A percentile compares a stretch with the other conserved stretches of the same genome.
These are phyloP conservation scores for Pantherophis guttatus DNA, from an alignment of 2,113 vertebrate species.

Conservation along the genomic window DNA sequence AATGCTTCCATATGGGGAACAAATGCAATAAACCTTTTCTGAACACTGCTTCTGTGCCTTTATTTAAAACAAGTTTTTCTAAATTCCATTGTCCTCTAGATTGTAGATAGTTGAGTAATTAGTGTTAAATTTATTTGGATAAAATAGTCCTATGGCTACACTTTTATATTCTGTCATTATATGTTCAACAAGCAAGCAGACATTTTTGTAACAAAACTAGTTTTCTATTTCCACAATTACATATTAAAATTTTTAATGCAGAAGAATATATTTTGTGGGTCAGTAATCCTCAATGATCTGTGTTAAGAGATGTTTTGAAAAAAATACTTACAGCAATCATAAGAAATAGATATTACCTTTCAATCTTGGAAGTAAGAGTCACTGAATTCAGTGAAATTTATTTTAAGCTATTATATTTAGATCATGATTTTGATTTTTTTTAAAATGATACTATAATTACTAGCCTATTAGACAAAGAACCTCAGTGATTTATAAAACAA, in stretches of 20 bases:
- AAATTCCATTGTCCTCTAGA: not conserved
- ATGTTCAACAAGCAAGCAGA: not conserved
- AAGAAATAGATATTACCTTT: not conserved
- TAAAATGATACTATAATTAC: not conserved
- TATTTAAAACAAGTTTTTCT: not conserved
- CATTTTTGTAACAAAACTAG: not conserved
- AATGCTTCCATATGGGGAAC: slow-evolving; percentile 79
- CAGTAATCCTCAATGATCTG: not conserved
- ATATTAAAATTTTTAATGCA: not conserved
- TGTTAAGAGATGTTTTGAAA: not conserved
- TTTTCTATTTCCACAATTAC: not conserved
- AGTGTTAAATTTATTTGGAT: not conserved
- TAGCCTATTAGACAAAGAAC: not conserved
- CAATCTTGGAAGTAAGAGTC: not conserved
- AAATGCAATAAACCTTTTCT: slow-evolving; percentile 83
- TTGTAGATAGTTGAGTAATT: not conserved
- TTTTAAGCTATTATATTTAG: not conserved
- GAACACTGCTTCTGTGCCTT: slow-evolving; percentile 56
- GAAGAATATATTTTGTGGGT: not conserved
- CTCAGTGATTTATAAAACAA: not conserved
- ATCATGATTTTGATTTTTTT: not conserved
- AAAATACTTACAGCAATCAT: not conserved
- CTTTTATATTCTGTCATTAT: not conserved
- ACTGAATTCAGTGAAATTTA: not conserved
- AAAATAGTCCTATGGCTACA: not conserved